These are phyloP conservation scores for Drosophila carrolli DNA, from an alignment of 1,140 invertebrate species.

Conservation along the genomic window DNA sequence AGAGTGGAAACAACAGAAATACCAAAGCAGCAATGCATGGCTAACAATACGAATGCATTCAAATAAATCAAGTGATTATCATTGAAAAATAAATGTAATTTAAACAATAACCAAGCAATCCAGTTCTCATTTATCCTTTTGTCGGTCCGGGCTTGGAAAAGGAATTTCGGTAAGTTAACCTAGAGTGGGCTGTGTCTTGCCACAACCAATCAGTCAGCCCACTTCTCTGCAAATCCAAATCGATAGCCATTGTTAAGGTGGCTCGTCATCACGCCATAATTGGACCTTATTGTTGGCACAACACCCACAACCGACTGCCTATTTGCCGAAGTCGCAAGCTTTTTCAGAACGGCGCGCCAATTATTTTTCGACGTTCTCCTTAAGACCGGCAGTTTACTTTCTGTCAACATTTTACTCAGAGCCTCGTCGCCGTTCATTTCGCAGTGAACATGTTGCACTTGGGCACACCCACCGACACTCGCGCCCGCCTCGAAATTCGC, in stretches of 20 bases:
- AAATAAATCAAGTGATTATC: slow-evolving; percentile 79
- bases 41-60: slow-evolving; percentile 58
- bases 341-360: slow-evolving; percentile 45
- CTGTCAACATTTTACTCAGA: slow-evolving; percentile 76
- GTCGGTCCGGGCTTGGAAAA: background rate
- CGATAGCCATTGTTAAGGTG: slow-evolving; percentile 50
- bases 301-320: slow-evolving; percentile 24
- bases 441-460: slow-evolving; percentile 72
- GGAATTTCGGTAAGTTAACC: slow-evolving; percentile 22
- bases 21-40: slow-evolving; percentile 55
- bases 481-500: slow-evolving; percentile 14
- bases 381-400: slow-evolving; percentile 73
- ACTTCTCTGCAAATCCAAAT: slow-evolving; percentile 52
- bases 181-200: slow-evolving; percentile 37
- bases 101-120: slow-evolving; percentile 63
- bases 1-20: slow-evolving; percentile 14
- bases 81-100: slow-evolving; percentile 81
- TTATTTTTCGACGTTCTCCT: slow-evolving; percentile 74
- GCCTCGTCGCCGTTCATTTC: slow-evolving; percentile 58
- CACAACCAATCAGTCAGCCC: slow-evolving; percentile 53
- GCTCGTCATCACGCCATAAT: slow-evolving; percentile 62
- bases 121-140: background rate
- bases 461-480: slow-evolving; percentile 38
- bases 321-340: slow-evolving; percentile 45
- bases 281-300: slow-evolving; percentile 69